A percentile compares a stretch with the other conserved stretches of the same genome.
These are phyloP conservation scores for Drosophila lowei DNA, from an alignment of 1,140 invertebrate genomes.

Conservation along the genomic window DNA sequence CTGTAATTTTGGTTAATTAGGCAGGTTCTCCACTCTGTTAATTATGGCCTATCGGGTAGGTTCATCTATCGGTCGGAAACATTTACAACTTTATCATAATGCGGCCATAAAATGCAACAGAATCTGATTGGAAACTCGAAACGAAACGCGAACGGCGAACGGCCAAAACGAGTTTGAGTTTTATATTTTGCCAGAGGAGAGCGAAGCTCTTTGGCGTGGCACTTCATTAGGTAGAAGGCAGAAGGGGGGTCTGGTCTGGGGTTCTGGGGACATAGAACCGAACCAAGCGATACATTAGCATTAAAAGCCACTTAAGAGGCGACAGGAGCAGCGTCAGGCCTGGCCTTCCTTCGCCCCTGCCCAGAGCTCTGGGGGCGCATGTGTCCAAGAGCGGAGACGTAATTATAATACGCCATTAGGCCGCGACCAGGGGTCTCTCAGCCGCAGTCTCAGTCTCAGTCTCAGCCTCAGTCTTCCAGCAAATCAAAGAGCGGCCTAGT, in stretches of 20 bases:
- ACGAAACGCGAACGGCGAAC: not conserved
- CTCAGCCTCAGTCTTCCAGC: slow-evolving; percentile 22
- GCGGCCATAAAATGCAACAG: slow-evolving; percentile 52
- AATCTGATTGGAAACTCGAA: slow-evolving; percentile 50
- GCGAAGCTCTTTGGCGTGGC: slow-evolving; percentile 41
- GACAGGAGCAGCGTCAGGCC: slow-evolving; percentile 40
- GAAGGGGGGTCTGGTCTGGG: not conserved
- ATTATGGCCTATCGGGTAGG: slow-evolving; percentile 12
- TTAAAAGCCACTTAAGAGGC: slow-evolving; percentile 78
- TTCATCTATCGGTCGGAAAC: slow-evolving; percentile 38
- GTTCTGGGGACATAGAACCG: slow-evolving; percentile 24
- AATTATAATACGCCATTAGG: slow-evolving; percentile 80
- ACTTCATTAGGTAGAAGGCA: slow-evolving; percentile 56
- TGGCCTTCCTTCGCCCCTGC: not conserved
- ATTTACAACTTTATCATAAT: slow-evolving; percentile 80
- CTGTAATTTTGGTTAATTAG: slow-evolving; percentile 53
- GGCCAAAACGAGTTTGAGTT: slow-evolving; percentile 30
- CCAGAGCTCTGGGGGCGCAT: too few species aligned
- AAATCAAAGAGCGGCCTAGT: slow-evolving; percentile 67
- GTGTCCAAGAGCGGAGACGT: slow-evolving; percentile 12
- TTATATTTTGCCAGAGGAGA: slow-evolving; percentile 1
- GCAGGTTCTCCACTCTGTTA: slow-evolving; percentile 26
- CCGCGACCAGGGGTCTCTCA: slow-evolving; percentile 27
- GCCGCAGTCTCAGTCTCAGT: not conserved
- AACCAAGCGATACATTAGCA: slow-evolving; percentile 69